A percentile compares a stretch with the other conserved stretches of the same genome.
Evolutionary conservation across 2,797 vertebrate genomes (phyloP).

Genomic region (Myotis findleyi): DNA sequence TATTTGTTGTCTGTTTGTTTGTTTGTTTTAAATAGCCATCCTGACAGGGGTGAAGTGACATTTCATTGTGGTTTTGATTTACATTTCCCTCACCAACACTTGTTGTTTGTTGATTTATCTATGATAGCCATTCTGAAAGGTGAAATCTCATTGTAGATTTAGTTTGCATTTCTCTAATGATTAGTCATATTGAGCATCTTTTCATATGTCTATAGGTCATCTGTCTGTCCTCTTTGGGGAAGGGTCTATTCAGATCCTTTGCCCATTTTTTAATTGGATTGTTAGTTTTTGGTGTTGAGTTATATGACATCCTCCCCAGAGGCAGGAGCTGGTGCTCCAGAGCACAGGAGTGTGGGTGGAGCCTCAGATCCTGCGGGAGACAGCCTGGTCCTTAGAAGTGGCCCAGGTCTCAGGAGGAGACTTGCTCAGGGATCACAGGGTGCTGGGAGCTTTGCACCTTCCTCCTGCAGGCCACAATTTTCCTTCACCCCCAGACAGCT

Average conservation of each 20-base stretch:
- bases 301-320: background rate
- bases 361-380: background rate
- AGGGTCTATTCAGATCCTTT: background rate
- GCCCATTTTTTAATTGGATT: background rate
- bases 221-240: background rate
- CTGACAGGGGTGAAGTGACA: too few species aligned
- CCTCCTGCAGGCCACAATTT: background rate
- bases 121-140: too few species aligned
- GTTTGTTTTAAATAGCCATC: too few species aligned
- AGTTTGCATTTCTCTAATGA: background rate
- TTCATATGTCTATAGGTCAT: background rate
- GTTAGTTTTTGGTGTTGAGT: background rate
- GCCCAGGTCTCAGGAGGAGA: background rate
- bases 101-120: background rate
- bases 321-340: too few species aligned
- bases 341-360: background rate
- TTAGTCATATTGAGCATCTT: background rate
- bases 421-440: background rate
- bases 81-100: background rate
- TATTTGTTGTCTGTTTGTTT: too few species aligned
- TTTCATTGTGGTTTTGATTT: too few species aligned
- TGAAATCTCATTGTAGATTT: too few species aligned
- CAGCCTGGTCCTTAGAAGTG: background rate
- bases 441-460: background rate
- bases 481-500: slow-evolving; percentile 30